Conservation (phyloP, 2,888 invertebrate species). For the Cheilosia variabilis region DNA sequence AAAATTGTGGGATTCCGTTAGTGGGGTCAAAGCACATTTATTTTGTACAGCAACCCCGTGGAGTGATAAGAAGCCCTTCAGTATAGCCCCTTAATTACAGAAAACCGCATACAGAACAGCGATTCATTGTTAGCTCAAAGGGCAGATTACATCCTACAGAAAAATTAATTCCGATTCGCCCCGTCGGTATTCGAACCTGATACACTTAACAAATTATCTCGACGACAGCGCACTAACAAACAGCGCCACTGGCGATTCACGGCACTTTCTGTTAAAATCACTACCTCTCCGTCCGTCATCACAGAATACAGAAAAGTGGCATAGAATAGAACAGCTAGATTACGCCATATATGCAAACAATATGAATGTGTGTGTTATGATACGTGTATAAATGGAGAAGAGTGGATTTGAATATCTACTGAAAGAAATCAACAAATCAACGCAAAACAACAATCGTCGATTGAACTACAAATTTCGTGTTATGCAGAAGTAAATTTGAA, state of each 20-base stretch:
- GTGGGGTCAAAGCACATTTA: conserved; percentile 54
- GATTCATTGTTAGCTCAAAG: conserved; percentile 27
- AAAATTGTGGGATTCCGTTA: conserved; percentile 50
- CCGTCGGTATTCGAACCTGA: conserved; percentile 8
- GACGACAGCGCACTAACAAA: not conserved
- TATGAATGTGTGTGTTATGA: too few relatives aligned
- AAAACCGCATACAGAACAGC: conserved; percentile 39
- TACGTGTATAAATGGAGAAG: too few relatives aligned
- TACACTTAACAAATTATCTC: not conserved
- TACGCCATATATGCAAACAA: too few relatives aligned
- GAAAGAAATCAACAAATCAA: too few relatives aligned
- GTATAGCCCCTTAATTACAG: conserved; percentile 77
- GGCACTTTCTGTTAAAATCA: not conserved
- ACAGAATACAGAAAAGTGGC: too few relatives aligned
- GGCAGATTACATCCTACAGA: not conserved
- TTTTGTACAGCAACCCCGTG: conserved; percentile 76
- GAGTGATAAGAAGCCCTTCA: conserved; percentile 78
- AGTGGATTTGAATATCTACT: too few relatives aligned
- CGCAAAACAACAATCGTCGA: too few relatives aligned
- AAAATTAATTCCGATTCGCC: not conserved
- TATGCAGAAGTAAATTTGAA: too few relatives aligned
- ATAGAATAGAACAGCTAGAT: too few relatives aligned
- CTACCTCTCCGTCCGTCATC: not conserved
- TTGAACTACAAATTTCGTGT: too few relatives aligned
- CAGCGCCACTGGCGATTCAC: not conserved